Evolutionary conservation across 1,140 invertebrate genomes (phyloP).

Genomic region (Aplysia californica): DNA sequence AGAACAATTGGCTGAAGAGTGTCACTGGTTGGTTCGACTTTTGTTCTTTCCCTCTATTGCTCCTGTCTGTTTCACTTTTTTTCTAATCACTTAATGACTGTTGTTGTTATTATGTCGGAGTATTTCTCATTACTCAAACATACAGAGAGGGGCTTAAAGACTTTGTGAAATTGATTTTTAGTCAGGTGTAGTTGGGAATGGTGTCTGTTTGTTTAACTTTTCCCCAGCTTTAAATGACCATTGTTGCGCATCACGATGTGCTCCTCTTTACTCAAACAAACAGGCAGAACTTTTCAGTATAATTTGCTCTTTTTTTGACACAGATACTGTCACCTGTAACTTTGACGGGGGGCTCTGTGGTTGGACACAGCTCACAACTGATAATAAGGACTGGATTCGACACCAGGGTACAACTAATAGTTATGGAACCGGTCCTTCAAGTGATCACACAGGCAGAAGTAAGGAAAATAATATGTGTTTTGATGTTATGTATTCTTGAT

Average conservation of each 20-base stretch:
- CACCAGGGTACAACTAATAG: conserved; percentile 36
- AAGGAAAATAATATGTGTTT: conserved; percentile 13
- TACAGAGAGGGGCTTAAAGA: no score
- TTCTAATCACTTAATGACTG: background rate
- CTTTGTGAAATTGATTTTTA: background rate
- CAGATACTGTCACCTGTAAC: conserved; percentile 43
- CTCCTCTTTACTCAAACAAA: no score
- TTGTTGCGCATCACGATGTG: background rate
- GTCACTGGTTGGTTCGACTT: no score
- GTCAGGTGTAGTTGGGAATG: background rate
- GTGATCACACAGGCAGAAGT: conserved; percentile 59
- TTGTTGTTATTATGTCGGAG: background rate
- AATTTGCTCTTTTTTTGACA: background rate
- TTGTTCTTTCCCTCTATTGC: no score
- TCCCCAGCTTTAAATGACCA: no score
- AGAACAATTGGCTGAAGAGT: no score
- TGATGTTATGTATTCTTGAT: no score
- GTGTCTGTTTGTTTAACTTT: no score
- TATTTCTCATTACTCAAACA: background rate
- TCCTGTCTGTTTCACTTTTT: no score
- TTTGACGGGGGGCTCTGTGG: conserved; percentile 74
- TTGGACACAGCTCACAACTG: conserved; percentile 75
- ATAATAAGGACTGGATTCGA: conserved; percentile 57
- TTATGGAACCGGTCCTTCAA: conserved; percentile 43
- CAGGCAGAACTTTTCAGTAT: background rate